Percentiles rank a stretch among this genome's conserved stretches.
These are phyloP conservation scores for Numida meleagris DNA, from an alignment of 2,113 vertebrate genomes.

Conservation along the genomic window DNA sequence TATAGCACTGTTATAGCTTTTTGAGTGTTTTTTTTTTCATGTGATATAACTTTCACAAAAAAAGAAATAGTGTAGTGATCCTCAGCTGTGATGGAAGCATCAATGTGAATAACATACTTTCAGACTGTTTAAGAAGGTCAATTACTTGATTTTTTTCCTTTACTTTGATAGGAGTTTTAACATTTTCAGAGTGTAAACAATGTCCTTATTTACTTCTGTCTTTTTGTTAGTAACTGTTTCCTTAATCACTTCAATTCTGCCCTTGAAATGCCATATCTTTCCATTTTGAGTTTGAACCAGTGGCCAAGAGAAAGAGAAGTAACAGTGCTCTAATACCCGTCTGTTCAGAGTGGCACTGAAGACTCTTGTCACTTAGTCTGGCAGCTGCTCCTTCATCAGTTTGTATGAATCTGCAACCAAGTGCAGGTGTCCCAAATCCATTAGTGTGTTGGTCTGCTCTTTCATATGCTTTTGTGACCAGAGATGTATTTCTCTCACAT, in stretches of 20 bases:
- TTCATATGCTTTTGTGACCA: not conserved
- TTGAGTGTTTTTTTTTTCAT: not conserved
- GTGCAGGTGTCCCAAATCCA: not conserved
- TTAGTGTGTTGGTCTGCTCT: not conserved
- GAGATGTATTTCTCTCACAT: not conserved
- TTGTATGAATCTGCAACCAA: not conserved
- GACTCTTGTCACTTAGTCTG: accelerated
- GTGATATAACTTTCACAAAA: not conserved
- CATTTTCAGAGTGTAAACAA: not conserved
- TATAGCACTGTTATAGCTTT: not conserved
- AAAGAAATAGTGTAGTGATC: not conserved
- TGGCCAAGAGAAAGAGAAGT: not conserved
- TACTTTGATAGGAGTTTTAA: not conserved
- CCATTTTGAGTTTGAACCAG: not conserved
- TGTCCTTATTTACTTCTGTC: not conserved
- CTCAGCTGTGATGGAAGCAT: not conserved
- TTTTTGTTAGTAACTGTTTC: not conserved
- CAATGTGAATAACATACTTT: not conserved
- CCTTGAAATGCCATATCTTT: not conserved
- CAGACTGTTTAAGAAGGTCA: not conserved
- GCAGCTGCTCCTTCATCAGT: not conserved
- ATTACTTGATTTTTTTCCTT: not conserved
- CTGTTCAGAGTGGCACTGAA: not conserved
- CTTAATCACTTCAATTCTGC: not conserved
- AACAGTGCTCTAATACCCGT: not conserved